Percentiles rank a stretch among this genome's conserved stretches.
Conservation (phyloP, 2,888 invertebrate species). For the Agonopterix arenella region DNA sequence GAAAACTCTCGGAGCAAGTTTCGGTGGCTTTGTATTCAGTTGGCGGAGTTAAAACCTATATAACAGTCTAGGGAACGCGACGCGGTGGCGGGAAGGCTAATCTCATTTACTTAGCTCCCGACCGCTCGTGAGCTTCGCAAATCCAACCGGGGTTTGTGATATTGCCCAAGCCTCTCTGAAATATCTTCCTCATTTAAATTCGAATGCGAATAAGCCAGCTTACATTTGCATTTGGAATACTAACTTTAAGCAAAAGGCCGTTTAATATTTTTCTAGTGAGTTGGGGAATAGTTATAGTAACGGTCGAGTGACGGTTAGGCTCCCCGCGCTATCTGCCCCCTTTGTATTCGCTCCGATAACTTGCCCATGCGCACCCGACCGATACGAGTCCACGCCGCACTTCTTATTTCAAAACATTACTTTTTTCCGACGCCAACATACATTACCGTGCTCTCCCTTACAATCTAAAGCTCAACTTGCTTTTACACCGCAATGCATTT, state of each 20-base stretch:
- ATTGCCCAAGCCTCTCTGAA: conserved; percentile 27
- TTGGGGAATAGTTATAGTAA: conserved; percentile 73
- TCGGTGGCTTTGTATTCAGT: conserved; percentile 43
- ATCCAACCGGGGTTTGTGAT: conserved; percentile 28
- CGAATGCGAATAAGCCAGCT: conserved; percentile 40
- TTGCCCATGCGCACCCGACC: conserved; percentile 75
- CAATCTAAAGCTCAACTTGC: conserved; percentile 23
- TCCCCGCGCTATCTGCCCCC: conserved; percentile 76
- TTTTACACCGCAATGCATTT: conserved; percentile 48
- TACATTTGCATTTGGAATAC: conserved; percentile 35
- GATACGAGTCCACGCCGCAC: conserved; percentile 63
- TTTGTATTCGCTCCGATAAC: conserved; percentile 77
- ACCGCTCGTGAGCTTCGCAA: conserved; percentile 36
- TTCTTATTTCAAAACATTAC: conserved; percentile 64
- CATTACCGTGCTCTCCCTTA: conserved; percentile 51
- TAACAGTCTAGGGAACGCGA: conserved; percentile 41
- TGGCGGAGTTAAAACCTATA: conserved; percentile 39
- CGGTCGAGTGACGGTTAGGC: conserved; percentile 74
- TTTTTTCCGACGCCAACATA: conserved; percentile 48
- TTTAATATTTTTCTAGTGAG: conserved; percentile 70
- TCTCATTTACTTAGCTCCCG: conserved; percentile 47
- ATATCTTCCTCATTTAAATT: conserved; percentile 55
- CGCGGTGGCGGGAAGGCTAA: conserved; percentile 36
- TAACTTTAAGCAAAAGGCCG: conserved; percentile 42
- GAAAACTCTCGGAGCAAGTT: conserved; percentile 36